A percentile compares a stretch with the other conserved stretches of the same genome.
These are phyloP conservation scores for Pterostichus niger DNA, from an alignment of 2,888 invertebrate species.

Conservation along the genomic window DNA sequence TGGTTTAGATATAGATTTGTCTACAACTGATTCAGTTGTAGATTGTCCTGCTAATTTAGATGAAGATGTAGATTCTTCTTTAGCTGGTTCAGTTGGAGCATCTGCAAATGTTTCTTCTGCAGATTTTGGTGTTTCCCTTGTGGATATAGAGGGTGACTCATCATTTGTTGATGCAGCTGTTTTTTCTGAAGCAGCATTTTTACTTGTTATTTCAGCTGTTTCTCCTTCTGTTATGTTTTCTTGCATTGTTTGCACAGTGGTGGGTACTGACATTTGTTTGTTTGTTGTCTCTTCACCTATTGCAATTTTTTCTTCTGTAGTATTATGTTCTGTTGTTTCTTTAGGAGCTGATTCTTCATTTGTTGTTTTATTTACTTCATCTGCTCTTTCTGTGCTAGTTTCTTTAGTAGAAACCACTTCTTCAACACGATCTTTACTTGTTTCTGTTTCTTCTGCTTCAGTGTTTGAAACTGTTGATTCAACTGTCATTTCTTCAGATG, in stretches of 20 bases:
- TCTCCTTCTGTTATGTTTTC: slow-evolving; percentile 30
- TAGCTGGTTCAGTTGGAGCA: too few species aligned
- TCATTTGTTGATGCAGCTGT: background rate
- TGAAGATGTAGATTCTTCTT: too few species aligned
- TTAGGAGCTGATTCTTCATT: background rate
- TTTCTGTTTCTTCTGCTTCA: slow-evolving; percentile 50
- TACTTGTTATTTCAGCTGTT: background rate
- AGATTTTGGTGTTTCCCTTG: too few species aligned
- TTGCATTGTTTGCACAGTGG: slow-evolving; percentile 13
- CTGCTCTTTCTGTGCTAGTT: too few species aligned
- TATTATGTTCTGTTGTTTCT: background rate
- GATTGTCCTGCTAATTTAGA: too few species aligned
- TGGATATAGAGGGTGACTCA: too few species aligned
- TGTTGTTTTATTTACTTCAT: background rate
- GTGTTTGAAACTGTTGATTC: background rate
- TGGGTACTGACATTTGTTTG: background rate
- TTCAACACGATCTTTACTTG: slow-evolving; percentile 1
- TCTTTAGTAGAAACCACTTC: background rate
- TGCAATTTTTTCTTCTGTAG: background rate
- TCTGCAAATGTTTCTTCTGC: too few species aligned
- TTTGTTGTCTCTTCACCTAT: background rate
- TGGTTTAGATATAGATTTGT: too few species aligned
- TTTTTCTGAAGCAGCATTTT: background rate
- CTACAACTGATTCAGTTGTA: too few species aligned
- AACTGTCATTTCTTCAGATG: background rate